Conservation (phyloP, 2,113 vertebrate species). For the Otis tarda region DNA sequence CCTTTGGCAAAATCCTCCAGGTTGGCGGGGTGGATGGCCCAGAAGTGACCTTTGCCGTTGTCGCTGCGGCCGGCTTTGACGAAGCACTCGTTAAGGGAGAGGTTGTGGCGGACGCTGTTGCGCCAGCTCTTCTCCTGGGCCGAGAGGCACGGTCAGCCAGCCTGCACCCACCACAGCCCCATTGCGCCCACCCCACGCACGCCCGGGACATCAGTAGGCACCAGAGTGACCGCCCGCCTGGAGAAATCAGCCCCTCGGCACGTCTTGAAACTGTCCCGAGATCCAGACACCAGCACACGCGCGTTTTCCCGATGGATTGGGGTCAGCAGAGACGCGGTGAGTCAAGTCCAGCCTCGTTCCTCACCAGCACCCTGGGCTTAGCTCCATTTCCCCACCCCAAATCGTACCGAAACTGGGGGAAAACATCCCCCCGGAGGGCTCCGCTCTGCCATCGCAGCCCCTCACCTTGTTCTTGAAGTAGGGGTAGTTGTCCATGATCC, state of each 20-base stretch:
- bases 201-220: not conserved
- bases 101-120: conserved; percentile 83
- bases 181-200: fast-evolving
- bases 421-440: fast-evolving
- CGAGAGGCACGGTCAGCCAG: not conserved
- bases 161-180: fast-evolving
- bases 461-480: conserved; percentile 87
- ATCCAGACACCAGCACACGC: fast-evolving
- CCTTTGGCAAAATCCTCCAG: conserved; percentile 82
- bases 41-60: conserved; percentile 85
- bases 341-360: not conserved
- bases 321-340: fast-evolving
- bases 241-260: not conserved
- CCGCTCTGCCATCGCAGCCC: fast-evolving
- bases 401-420: fast-evolving
- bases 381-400: not conserved
- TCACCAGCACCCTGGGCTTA: fast-evolving
- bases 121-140: conserved; percentile 86
- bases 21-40: conserved; percentile 83
- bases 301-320: fast-evolving
- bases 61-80: conserved; percentile 84
- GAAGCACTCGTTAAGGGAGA: conserved; percentile 85
- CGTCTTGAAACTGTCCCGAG: fast-evolving
- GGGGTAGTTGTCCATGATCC: conserved; percentile 87
- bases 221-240: not conserved